Evolutionary conservation across 2,888 invertebrate genomes (phyloP).

Genomic region (Volucella zonaria): DNA sequence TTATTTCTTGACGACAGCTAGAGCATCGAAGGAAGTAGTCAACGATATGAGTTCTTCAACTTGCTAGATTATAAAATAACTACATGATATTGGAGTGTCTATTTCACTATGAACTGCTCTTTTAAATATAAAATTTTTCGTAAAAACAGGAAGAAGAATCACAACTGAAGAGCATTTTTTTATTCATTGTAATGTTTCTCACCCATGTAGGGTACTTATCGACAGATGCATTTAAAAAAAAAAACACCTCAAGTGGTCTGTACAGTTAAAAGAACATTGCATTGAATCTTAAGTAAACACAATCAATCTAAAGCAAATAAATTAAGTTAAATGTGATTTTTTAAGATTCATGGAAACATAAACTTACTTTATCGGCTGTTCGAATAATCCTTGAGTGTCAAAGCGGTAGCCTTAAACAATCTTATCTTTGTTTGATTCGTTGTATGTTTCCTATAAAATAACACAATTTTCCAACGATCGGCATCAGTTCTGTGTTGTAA

Average conservation of each 20-base stretch:
- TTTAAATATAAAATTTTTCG: too few relatives aligned
- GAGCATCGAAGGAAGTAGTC: too few relatives aligned
- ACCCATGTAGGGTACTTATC: too few relatives aligned
- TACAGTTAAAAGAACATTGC: slow-evolving; percentile 13
- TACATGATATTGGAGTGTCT: too few relatives aligned
- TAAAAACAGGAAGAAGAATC: too few relatives aligned
- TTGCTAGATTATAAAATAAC: too few relatives aligned
- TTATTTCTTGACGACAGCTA: too few relatives aligned
- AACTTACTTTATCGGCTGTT: slow-evolving; percentile 34
- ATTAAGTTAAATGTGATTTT: slow-evolving; percentile 18
- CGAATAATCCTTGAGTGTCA: slow-evolving; percentile 16
- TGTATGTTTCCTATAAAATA: slow-evolving; percentile 46
- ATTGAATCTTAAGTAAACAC: slow-evolving; percentile 6
- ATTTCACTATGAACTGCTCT: too few relatives aligned
- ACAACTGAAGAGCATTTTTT: too few relatives aligned
- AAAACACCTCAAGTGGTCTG: not conserved
- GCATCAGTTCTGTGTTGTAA: slow-evolving; percentile 23
- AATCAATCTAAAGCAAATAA: slow-evolving; percentile 32
- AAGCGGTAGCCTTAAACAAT: slow-evolving; percentile 1
- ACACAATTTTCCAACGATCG: not conserved
- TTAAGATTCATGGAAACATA: not conserved
- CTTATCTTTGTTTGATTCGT: slow-evolving; percentile 7
- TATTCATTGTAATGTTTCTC: too few relatives aligned
- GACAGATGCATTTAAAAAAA: not conserved
- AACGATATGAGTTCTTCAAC: too few relatives aligned